Evolutionary conservation across 2,797 vertebrate genomes (phyloP).

Genomic region (Falco naumanni): DNA sequence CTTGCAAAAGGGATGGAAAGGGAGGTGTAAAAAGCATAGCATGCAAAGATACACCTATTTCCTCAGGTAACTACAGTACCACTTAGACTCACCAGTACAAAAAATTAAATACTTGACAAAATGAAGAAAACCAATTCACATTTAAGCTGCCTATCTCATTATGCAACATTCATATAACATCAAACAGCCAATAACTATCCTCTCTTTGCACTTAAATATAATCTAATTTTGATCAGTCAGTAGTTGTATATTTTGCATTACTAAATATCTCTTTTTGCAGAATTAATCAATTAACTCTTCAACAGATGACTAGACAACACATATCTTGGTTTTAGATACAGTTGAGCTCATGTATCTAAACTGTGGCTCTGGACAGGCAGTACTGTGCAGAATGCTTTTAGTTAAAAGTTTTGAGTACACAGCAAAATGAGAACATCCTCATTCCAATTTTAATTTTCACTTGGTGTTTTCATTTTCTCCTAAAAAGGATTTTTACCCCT

Average conservation of each 20-base stretch:
- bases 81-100: background rate
- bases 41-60: background rate
- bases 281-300: background rate
- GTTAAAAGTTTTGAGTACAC: background rate
- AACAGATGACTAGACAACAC: background rate
- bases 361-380: background rate
- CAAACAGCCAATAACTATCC: background rate
- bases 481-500: background rate
- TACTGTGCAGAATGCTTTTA: background rate
- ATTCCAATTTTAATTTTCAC: background rate
- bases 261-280: background rate
- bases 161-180: background rate
- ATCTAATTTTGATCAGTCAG: background rate
- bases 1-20: background rate
- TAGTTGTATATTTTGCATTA: background rate
- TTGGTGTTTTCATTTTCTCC: background rate
- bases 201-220: background rate
- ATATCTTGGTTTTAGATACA: background rate
- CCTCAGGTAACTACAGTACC: background rate
- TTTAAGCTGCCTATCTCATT: background rate
- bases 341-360: background rate
- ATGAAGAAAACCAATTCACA: background rate
- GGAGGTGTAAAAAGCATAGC: background rate
- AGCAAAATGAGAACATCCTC: background rate
- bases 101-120: background rate